Base-by-base conservation (phyloP, 2,888 invertebrate species). In the Hirudinaria manillensis region DNA sequence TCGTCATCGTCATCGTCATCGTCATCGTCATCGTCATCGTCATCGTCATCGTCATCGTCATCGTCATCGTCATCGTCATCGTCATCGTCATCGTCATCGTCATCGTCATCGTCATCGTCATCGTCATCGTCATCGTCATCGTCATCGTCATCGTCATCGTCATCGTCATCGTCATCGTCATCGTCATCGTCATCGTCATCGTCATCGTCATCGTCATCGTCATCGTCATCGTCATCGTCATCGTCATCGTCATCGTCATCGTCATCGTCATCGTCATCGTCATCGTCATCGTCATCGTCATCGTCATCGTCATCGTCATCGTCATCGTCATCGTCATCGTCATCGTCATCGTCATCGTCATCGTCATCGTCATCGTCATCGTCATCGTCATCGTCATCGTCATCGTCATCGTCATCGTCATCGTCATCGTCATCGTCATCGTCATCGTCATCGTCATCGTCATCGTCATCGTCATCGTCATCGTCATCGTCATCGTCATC, bases 41-140 rank as follows among this genome's bases (percentile, higher is more conserved):
- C 53, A 53, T 53, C 53, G 53, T 53, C 53, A 53, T 53, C 53
- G 53, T 53, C 53, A 21, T 53, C 53, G 53, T 53, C 53, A 21
- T 53, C 53, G 53, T 53, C 53, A 21, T 53, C 53, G 53, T 53
- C 53, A 21, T 53, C 53, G 21, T 53, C 53, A 16, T 53, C 53
- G 53, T 53, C 53, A 53, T 53, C 53, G 53, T 53, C 53, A 53
- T 53, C 53, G 21, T 53, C 53, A 53, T 53, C 53, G 21, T 53
- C 53, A 53, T 53, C 53, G 21, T 53, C 53, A 53, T 21, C 53
- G 21, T 53, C 53, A 53, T 21, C 53, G 21, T 21, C 53, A 53
- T 21, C 53, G 21, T 53, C 53, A 53, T 21, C 53, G 21, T 53
- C 53, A 53, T 53, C 53, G 21, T 53, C 53, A 53, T 53, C 21